phyloP scores from a whole-genome alignment of 92 coral and sea anemone genomes.

The Virgularia gustaviana region DNA sequence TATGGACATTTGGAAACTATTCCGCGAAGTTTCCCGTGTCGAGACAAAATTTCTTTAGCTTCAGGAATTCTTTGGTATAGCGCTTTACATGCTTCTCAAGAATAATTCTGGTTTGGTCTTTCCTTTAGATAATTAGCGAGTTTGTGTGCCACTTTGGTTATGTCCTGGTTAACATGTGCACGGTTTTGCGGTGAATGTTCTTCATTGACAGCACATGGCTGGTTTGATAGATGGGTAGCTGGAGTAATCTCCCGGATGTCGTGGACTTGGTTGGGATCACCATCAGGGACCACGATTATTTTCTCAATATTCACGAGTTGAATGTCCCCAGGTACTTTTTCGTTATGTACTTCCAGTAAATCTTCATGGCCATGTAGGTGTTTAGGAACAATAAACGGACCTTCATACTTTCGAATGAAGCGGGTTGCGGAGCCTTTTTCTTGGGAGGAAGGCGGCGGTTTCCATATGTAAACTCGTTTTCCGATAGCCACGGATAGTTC shows the following conservation, averaged over 20 bases:
- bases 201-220: not conserved
- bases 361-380: conserved; percentile 52
- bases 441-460: conserved; percentile 42
- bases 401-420: no score
- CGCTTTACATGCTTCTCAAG: conserved; percentile 53
- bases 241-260: conserved; percentile 26
- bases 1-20: conserved; percentile 52
- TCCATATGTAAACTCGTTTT: conserved; percentile 42
- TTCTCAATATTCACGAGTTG: conserved; percentile 55
- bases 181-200: not conserved
- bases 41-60: conserved; percentile 45
- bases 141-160: conserved; percentile 46
- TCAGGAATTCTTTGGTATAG: conserved; percentile 51
- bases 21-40: conserved; percentile 55
- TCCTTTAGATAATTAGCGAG: conserved; percentile 42
- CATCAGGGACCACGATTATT: conserved; percentile 59
- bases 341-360: conserved; percentile 46
- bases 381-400: conserved; percentile 49
- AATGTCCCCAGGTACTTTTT: conserved; percentile 36
- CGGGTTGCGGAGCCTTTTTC: conserved; percentile 39
- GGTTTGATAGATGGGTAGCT: no score
- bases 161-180: conserved; percentile 24
- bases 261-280: not conserved
- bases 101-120: conserved; percentile 24
- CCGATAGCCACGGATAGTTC: no score